A percentile compares a stretch with the other conserved stretches of the same genome.
Evolutionary conservation across 2,113 vertebrate genomes (phyloP).

Genomic region (Ciconia boyciana): DNA sequence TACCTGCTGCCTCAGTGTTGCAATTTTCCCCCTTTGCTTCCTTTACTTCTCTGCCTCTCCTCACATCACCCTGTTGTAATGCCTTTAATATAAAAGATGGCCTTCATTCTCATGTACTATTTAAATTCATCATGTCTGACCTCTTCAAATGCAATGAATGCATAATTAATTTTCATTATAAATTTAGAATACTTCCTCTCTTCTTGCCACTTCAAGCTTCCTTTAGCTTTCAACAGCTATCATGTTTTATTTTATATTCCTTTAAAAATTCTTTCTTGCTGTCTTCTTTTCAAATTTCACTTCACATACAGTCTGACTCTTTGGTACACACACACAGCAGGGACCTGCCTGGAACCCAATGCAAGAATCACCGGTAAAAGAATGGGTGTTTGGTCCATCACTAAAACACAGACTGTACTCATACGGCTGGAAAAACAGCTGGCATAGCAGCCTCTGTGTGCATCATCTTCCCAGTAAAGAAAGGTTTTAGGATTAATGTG

Average conservation of each 20-base stretch:
- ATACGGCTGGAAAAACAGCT: background rate
- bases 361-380: background rate
- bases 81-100: slow-evolving; percentile 5
- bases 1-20: background rate
- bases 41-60: background rate
- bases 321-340: background rate
- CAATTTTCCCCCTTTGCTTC: background rate
- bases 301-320: background rate
- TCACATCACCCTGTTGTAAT: background rate
- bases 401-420: background rate
- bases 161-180: slow-evolving; percentile 70
- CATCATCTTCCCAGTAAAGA: background rate
- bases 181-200: slow-evolving; percentile 68
- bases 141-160: slow-evolving; percentile 54
- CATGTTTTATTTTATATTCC: slow-evolving; percentile 39
- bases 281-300: background rate
- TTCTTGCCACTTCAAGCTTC: slow-evolving; percentile 26
- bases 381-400: background rate
- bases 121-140: slow-evolving; percentile 57
- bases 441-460: background rate
- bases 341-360: background rate
- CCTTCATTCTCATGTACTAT: slow-evolving; percentile 32
- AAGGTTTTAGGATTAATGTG: background rate
- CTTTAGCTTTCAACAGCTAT: slow-evolving; percentile 49
- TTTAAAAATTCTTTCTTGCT: background rate